Evolutionary conservation across 1,140 invertebrate species (phyloP), one percentile per base, ranked within the genome.

Genomic region (Diachasma alloeum): DNA sequence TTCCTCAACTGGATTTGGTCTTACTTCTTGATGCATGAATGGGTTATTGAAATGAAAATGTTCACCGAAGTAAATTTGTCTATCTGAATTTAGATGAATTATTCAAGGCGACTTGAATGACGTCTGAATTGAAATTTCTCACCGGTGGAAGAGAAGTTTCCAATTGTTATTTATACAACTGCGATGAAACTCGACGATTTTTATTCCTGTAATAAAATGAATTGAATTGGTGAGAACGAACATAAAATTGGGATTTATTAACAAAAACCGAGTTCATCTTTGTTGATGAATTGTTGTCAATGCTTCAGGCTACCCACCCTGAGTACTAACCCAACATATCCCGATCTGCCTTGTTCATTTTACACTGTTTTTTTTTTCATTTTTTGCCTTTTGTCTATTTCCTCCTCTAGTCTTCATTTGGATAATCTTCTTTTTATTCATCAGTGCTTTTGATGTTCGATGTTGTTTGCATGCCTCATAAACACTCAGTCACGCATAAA

Each of bases 401-500:
- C 8, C 44, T 59, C 19, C 36, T 72, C 53, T 44, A 59, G 53
- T 69, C 37, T 70, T 78, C 74, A 22, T 80, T 76, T 74, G 56
- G 48, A n/a, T 53, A 53, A 53, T 53, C 26, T 74, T 75, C 75
- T 80, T 44, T 9, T 79, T 80, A 42, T 66, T 77, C 68, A 68
- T 81, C 72, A 75, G 77, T 67, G 83, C 82, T 81, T 83, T 81
- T 72, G 68, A 80, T 85, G 85, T 86, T 86, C 66, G 79, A 81
- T 83, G 80, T 85, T 83, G 82, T 85, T 48, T 84, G 85, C 82
- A 85, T 85, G 83, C 74, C 74, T 79, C 74, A 56, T 82, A 24
- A 73, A 72, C 36, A 26, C 56, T 48, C 53, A 75, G 73, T 78
- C 44, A 68, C 42, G 15, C 37, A 63, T 71, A 24, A 69, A 69